Evolutionary conservation across 2,797 vertebrate species (phyloP).

Genomic region (Alca torda): DNA sequence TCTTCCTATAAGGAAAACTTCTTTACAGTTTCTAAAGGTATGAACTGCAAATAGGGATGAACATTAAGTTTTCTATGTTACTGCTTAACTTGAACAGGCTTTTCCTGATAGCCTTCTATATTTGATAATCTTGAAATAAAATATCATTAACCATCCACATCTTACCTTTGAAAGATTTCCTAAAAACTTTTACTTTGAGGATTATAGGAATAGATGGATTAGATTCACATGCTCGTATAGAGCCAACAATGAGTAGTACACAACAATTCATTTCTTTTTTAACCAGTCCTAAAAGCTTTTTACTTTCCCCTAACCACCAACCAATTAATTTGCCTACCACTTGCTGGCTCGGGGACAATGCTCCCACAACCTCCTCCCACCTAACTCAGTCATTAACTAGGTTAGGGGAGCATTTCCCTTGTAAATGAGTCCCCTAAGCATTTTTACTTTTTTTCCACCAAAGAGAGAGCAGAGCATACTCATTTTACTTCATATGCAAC

Average conservation of each 20-base stretch:
- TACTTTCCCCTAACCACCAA: constrained; percentile 56
- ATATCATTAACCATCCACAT: background rate
- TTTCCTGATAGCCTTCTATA: background rate
- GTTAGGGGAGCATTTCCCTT: constrained; percentile 49
- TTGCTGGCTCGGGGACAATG: constrained; percentile 35
- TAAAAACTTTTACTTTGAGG: background rate
- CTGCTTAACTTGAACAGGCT: background rate
- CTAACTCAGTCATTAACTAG: constrained; percentile 54
- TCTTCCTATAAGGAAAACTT: background rate
- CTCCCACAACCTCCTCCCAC: constrained; percentile 8
- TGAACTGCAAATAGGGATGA: background rate
- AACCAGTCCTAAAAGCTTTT: constrained; percentile 21
- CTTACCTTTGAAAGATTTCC: background rate
- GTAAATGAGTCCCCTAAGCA: constrained; percentile 43
- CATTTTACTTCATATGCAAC: background rate
- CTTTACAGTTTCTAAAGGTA: background rate
- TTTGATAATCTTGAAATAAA: background rate
- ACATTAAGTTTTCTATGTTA: background rate
- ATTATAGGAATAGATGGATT: background rate
- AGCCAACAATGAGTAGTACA: background rate
- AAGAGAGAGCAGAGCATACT: background rate
- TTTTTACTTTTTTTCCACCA: background rate
- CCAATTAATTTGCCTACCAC: constrained; percentile 50
- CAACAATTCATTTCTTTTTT: constrained; percentile 10
- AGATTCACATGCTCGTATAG: background rate